Conservation (phyloP, 2,888 invertebrate genomes). For the Drosophila colorata region DNA sequence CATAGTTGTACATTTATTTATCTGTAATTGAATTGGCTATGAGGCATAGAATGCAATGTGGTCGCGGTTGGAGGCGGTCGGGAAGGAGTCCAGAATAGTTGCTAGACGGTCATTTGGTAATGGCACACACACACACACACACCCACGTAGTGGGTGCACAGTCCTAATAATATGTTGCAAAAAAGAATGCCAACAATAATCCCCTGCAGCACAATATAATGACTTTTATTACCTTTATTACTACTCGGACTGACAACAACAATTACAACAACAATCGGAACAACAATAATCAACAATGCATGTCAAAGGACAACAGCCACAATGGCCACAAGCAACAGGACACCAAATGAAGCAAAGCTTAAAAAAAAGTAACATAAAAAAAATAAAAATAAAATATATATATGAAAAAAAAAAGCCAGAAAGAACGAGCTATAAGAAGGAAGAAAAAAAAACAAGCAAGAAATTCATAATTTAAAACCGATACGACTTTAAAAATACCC, state of each 20-base stretch:
- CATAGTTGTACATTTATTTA: slow-evolving; percentile 46
- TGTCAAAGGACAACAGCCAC: slow-evolving; percentile 51
- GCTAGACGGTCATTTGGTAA: slow-evolving; percentile 10
- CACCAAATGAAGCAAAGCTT: slow-evolving; percentile 41
- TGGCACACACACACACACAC: slow-evolving; percentile 13
- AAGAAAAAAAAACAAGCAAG: slow-evolving; percentile 4
- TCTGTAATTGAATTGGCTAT: slow-evolving; percentile 67
- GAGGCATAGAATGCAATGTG: slow-evolving; percentile 16
- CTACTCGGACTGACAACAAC: slow-evolving; percentile 52
- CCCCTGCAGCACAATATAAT: slow-evolving; percentile 79
- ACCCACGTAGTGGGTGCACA: slow-evolving; percentile 7
- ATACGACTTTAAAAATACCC: slow-evolving; percentile 11
- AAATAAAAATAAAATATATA: neutral
- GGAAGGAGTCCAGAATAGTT: neutral
- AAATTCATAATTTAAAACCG: neutral
- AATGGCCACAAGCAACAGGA: slow-evolving; percentile 47
- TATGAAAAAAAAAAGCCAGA: neutral
- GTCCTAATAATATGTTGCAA: slow-evolving; percentile 68
- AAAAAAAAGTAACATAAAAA: slow-evolving; percentile 8
- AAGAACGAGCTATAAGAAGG: neutral
- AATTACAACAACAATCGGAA: slow-evolving; percentile 27
- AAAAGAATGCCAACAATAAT: slow-evolving; percentile 67
- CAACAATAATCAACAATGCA: slow-evolving; percentile 52
- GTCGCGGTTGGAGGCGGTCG: neutral
- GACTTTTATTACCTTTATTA: slow-evolving; percentile 81